These are phyloP conservation scores for Bhutanitis thaidina DNA, from an alignment of 2,888 invertebrate species.

Conservation along the genomic window DNA sequence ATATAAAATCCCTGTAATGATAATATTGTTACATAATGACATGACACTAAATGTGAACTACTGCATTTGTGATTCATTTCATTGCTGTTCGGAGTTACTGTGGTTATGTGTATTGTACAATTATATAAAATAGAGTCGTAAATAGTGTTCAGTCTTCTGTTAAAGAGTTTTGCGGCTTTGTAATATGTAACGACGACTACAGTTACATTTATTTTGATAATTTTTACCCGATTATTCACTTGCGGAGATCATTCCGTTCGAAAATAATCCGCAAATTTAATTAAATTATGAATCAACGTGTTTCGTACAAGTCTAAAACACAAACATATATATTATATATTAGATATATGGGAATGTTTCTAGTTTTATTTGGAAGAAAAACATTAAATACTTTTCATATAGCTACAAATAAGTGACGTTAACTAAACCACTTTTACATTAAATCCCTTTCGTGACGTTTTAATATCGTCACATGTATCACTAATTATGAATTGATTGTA, in stretches of 20 bases:
- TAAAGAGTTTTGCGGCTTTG: constrained; percentile 52
- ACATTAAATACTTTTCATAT: constrained; percentile 42
- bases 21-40: constrained; percentile 72
- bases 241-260: constrained; percentile 27
- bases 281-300: neutral
- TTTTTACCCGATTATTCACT: constrained; percentile 24
- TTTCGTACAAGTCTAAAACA: constrained; percentile 10
- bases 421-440: constrained; percentile 59
- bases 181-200: constrained; percentile 40
- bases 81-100: constrained; percentile 40
- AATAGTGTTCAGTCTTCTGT: constrained; percentile 78
- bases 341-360: constrained; percentile 38
- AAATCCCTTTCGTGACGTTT: constrained; percentile 32
- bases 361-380: constrained; percentile 40
- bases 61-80: constrained; percentile 30
- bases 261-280: constrained; percentile 1
- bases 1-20: constrained; percentile 80
- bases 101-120: constrained; percentile 64
- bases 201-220: constrained; percentile 34
- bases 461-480: constrained; percentile 26
- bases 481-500: constrained; percentile 65
- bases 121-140: constrained; percentile 76
- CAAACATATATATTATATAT: constrained; percentile 6
- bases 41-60: constrained; percentile 55
- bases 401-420: constrained; percentile 45